A percentile compares a stretch with the other conserved stretches of the same genome.
Evolutionary conservation across 2,888 invertebrate species (phyloP).

Genomic region (Aradus depressus): DNA sequence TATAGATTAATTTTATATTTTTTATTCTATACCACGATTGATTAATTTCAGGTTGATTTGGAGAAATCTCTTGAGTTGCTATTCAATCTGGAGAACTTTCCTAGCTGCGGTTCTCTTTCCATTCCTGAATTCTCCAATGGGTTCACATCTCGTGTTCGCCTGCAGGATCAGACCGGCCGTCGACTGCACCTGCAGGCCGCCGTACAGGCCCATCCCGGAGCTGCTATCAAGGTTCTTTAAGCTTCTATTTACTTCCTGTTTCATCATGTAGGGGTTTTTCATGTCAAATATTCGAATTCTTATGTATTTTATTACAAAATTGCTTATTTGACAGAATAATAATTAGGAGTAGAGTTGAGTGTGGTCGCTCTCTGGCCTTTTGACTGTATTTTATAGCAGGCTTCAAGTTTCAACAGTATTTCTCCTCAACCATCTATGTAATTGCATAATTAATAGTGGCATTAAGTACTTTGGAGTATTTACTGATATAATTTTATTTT

Average conservation of each 20-base stretch:
- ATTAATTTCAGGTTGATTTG: constrained; percentile 44
- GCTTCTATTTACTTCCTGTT: background rate
- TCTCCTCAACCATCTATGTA: no score
- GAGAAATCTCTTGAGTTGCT: constrained; percentile 60
- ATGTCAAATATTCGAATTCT: no score
- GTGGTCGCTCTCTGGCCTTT: no score
- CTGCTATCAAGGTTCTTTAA: constrained; percentile 46
- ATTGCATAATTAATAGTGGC: no score
- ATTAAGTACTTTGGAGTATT: no score
- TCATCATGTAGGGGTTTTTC: no score
- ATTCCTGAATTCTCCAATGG: constrained; percentile 37
- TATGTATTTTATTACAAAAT: no score
- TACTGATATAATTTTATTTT: constrained; percentile 1
- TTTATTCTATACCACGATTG: background rate
- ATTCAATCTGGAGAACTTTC: constrained; percentile 75
- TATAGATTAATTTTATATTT: no score
- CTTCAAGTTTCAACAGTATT: no score
- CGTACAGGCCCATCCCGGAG: constrained; percentile 47
- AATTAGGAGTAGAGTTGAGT: no score
- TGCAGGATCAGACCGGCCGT: constrained; percentile 62
- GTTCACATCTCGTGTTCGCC: constrained; percentile 56
- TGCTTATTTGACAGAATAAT: no score
- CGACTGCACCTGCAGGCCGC: constrained; percentile 63
- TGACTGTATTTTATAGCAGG: no score
- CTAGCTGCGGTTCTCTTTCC: constrained; percentile 52